These are phyloP conservation scores for Trichoplax adhaerens DNA, from an alignment of 37 sponge, comb jelly and placozoan species.

Conservation along the genomic window DNA sequence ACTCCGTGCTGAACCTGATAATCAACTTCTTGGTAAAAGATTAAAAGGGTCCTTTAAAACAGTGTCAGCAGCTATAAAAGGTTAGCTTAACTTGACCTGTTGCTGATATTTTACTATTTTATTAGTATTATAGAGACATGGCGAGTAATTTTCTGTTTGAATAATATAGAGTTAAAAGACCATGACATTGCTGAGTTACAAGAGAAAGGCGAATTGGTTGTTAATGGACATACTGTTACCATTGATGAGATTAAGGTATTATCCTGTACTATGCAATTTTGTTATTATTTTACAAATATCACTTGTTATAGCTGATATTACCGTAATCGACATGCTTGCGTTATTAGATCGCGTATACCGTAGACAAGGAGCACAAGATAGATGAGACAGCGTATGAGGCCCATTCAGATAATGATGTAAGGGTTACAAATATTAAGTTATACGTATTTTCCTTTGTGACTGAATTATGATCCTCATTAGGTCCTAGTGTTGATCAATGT, in stretches of 20 bases:
- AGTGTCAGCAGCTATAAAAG: slow-evolving; percentile 18
- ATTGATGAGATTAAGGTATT: not conserved
- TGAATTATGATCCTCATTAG: not conserved
- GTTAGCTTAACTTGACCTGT: not conserved
- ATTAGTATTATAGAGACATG: no score
- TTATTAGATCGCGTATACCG: slow-evolving; percentile 36
- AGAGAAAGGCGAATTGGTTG: slow-evolving; percentile 34
- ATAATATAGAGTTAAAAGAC: slow-evolving; percentile 13
- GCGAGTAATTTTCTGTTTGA: not conserved
- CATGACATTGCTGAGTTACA: slow-evolving; percentile 42
- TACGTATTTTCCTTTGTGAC: not conserved
- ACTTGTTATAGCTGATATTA: not conserved
- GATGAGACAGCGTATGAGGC: slow-evolving; percentile 19
- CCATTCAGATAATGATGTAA: slow-evolving; percentile 31
- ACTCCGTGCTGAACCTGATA: slow-evolving; percentile 65
- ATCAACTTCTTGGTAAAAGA: slow-evolving; percentile 69
- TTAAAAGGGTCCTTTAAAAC: slow-evolving; percentile 77
- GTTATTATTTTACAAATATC: no score
- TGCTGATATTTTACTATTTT: no score
- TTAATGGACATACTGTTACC: slow-evolving; percentile 32
- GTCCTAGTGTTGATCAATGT: slow-evolving; percentile 76
- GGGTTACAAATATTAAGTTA: not conserved
- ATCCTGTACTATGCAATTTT: no score
- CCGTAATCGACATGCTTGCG: not conserved
- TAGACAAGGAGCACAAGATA: slow-evolving; percentile 19